These are phyloP conservation scores for Argynnis bischoffii DNA, from an alignment of 2,888 invertebrate species.

Conservation along the genomic window DNA sequence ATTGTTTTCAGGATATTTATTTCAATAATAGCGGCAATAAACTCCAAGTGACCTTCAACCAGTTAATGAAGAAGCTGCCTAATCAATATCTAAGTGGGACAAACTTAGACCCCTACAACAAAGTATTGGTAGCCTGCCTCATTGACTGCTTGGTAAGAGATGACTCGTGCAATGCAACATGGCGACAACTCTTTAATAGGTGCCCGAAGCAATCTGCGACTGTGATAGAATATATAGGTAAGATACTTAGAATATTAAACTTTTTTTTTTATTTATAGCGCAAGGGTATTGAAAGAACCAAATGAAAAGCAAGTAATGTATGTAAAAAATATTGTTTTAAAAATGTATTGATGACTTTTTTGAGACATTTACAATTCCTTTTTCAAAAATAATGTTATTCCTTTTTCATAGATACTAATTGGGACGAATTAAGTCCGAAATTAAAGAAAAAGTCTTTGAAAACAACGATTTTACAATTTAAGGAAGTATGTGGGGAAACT, in stretches of 20 bases:
- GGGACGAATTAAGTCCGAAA: constrained; percentile 62
- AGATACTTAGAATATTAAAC: constrained; percentile 42
- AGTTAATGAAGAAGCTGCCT: constrained; percentile 84
- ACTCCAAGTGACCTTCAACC: constrained; percentile 82
- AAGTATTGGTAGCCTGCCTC: constrained; percentile 83
- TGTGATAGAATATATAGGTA: constrained; percentile 83
- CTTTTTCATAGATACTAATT: constrained; percentile 60
- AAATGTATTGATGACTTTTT: too few species aligned
- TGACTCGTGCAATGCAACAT: constrained; percentile 84
- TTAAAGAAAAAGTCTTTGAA: constrained; percentile 69
- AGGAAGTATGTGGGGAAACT: constrained; percentile 68
- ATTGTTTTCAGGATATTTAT: constrained; percentile 68
- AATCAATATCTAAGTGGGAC: constrained; percentile 73
- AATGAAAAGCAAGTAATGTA: background rate
- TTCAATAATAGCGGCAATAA: constrained; percentile 73
- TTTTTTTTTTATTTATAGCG: background rate
- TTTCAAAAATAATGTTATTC: background rate
- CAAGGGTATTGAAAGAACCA: background rate
- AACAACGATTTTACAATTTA: constrained; percentile 62
- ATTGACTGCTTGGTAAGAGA: constrained; percentile 84
- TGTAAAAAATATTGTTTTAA: too few species aligned
- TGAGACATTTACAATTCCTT: background rate
- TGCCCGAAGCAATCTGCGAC: constrained; percentile 85
- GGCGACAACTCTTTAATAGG: constrained; percentile 86
- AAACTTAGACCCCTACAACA: constrained; percentile 70